Base-by-base conservation (phyloP, 2,113 vertebrate genomes). In the Aythya baeri region DNA sequence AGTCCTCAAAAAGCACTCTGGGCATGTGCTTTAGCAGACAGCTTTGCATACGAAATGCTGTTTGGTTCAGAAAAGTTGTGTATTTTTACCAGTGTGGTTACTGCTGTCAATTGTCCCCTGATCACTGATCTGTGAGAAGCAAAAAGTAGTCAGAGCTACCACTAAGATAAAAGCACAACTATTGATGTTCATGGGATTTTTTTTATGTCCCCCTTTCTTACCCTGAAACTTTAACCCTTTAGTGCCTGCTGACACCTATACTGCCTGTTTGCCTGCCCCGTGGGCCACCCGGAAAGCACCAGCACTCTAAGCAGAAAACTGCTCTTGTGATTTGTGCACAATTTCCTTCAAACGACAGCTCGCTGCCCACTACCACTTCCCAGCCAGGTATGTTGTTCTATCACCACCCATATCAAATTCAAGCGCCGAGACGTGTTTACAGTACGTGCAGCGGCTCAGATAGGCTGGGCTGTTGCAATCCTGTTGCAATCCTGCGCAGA, bases 401-500 rank as follows among this genome's bases (percentile, higher is more conserved):
- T 90, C 86, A 86, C 52, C 61, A 57, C 79, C 87, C 86, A 17
- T 95, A 91, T 90, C 85, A 74, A 93, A 82, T 32, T 27, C 77
- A 77, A 88, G 92, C 31, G 72, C 83, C 62, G 72, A 83, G 84
- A 32, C 55, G 57, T 43, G 83, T 91, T 91, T 83, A 71, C 25
- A 34, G 90, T 91, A 96, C 94, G 96, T 96, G 96, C 97, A 62
- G 90, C 31, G 46, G 95, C 92, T 96, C 97, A 96, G 95, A 94
- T 68, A 87, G 91, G 79, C 91, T 63, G 84, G 67, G 95, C 96
- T 97, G 96, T 95, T 94, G 96, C 94, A 97, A 97, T 96, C 76
- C 96, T 96, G 89, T 95, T 83, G 96, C 96, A 97, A 98, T 92
- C 93, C 78, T 36, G 83, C 0, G 57, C 88, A 91, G 83, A 92